Conservation (phyloP, 2,113 vertebrate genomes). For the Caloenas nicobarica region DNA sequence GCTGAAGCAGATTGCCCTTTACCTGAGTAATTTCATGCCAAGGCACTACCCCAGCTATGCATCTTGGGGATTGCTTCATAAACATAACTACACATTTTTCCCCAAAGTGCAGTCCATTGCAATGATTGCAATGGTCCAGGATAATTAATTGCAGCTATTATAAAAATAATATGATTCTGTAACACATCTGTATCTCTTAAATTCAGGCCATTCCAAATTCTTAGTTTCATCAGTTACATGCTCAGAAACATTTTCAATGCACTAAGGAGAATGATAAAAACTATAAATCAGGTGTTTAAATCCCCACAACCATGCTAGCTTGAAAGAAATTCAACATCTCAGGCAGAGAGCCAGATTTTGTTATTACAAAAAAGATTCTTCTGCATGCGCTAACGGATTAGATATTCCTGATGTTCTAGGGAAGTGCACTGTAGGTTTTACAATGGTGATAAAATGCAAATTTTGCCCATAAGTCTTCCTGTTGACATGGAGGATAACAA, state of each 20-base stretch:
- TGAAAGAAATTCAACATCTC: constrained; percentile 32
- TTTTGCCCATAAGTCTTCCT: background rate
- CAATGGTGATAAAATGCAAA: constrained; percentile 2
- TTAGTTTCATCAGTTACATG: background rate
- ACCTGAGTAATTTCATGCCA: background rate
- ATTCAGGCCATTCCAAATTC: background rate
- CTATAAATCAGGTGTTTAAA: background rate
- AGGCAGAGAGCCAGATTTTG: background rate
- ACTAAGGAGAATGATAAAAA: background rate
- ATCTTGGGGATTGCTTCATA: background rate
- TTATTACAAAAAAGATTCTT: background rate
- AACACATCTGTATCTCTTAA: background rate
- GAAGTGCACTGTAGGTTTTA: background rate
- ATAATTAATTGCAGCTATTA: background rate
- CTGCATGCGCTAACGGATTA: background rate
- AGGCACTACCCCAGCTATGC: background rate
- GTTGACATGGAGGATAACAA: background rate
- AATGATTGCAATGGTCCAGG: background rate
- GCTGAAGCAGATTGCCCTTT: background rate
- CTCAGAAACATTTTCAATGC: background rate
- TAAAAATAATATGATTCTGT: background rate
- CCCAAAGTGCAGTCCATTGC: rapidly evolving
- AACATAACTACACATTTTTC: background rate
- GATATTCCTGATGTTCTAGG: constrained; percentile 16
- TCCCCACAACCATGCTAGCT: background rate